A percentile compares a stretch with the other conserved stretches of the same genome.
phyloP scores from a whole-genome alignment of 1,140 invertebrate genomes.

The Steinernema feltiae region DNA sequence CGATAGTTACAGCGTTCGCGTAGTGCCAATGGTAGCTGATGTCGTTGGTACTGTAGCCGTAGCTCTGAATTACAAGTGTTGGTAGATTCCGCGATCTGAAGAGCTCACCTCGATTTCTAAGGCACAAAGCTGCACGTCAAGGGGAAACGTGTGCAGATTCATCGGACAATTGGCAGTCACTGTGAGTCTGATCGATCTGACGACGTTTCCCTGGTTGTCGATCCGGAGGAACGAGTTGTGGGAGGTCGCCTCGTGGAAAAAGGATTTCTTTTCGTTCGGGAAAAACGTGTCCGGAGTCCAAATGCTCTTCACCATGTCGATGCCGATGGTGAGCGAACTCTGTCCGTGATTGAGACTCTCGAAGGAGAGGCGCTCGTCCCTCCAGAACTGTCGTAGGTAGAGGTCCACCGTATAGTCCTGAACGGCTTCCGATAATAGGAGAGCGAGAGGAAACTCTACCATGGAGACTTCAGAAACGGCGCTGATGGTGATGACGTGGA shows the following conservation, averaged over 20 bases:
- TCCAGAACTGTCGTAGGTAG: conserved; percentile 98
- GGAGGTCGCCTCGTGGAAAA: conserved; percentile 93
- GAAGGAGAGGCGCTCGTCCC: conserved; percentile 82
- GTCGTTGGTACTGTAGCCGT: conserved; percentile 94
- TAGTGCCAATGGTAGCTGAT: conserved; percentile 86
- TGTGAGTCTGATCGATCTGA: conserved; percentile 73
- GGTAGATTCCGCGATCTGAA: background rate
- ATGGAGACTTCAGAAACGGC: conserved; percentile 97
- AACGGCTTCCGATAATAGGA: conserved; percentile 21
- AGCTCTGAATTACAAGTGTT: conserved; percentile 58
- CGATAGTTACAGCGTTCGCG: conserved; percentile 59
- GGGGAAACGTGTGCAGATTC: conserved; percentile 86
- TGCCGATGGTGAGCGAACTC: conserved; percentile 62
- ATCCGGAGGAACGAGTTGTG: conserved; percentile 65
- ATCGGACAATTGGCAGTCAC: conserved; percentile 94
- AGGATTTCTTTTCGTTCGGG: conserved; percentile 92
- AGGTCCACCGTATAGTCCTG: conserved; percentile 97
- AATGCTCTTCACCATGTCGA: conserved; percentile 91
- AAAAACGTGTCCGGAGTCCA: conserved; percentile 92
- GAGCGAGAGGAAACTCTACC: conserved; percentile 65
- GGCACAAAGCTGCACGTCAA: conserved; percentile 90
- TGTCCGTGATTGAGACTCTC: conserved; percentile 60
- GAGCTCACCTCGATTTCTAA: conserved; percentile 93
- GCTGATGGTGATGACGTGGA: conserved; percentile 96
- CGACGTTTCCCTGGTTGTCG: conserved; percentile 59